Evolutionary conservation across 2,797 vertebrate genomes (phyloP), one percentile per base, ranked within the genome.

Genomic region (Odontamblyopus rebecca): DNA sequence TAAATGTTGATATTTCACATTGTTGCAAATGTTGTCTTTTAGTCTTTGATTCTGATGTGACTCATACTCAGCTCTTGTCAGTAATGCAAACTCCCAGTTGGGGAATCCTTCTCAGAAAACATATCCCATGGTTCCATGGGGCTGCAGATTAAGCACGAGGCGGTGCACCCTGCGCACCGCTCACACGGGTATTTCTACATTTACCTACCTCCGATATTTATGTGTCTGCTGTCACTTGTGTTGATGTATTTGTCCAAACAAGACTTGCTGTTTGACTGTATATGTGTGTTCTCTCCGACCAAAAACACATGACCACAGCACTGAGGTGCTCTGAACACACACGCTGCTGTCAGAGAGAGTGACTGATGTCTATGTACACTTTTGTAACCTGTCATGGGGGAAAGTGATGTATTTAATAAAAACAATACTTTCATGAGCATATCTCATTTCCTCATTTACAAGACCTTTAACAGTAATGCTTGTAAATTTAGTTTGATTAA

Each of bases 381-480:
- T 91, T 94, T 94, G 87, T 92, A 91, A 91, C 82, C 88, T 92
- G 85, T 89, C 88, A 85, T 88, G 89, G 85, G 89, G 84, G 80
- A 76, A 77, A 79, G 82, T 88, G 87, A 90, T 90, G 90, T 91
- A 92, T 93, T 93, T 90, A 93, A 94, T 93, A 93, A 93, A 93
- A 88, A 90, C 84, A 79, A 88, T 90, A 91, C 81, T 59, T 35
- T 69, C 32, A 44, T 60, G 23, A 32, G 6, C 65, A 11, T 15
- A n/a, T 12, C 48, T 66, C 3, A 3, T 11, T 32, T 66, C 26
- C 18, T 67, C 7, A 11, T 32, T 67, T 12, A 8, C 8, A 23
- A 54, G 2, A 26, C 9, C n/a, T 57, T n/a, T 8, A 54, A 54
- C 53, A 54, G 7, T 8, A n/a, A n/a, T 19, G 5, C 15, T 51